phyloP scores from a whole-genome alignment of 2,113 vertebrate genomes.

The Trematocara marginatum region DNA sequence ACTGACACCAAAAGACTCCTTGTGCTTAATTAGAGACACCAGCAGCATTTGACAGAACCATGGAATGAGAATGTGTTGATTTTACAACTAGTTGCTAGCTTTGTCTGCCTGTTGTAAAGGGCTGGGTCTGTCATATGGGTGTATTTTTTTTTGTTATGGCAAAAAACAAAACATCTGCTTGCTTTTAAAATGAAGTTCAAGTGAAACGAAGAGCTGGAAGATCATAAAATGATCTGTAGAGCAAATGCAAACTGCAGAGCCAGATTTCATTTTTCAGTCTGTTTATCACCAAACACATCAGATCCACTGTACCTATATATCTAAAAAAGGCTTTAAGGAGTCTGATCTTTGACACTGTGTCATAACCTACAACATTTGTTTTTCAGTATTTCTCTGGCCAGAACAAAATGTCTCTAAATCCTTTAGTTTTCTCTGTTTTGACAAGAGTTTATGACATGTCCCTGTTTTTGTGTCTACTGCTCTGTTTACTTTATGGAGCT shows the following conservation, averaged over 20 bases:
- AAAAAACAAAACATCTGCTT: not conserved
- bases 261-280: not conserved
- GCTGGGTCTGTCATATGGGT: not conserved
- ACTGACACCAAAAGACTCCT: not conserved
- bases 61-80: not conserved
- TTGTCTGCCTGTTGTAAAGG: not conserved
- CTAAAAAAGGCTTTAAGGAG: not conserved
- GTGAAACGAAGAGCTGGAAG: not conserved
- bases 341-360: not conserved
- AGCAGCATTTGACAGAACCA: not conserved
- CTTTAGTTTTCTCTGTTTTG: not conserved
- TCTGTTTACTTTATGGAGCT: not conserved
- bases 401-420: not conserved
- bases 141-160: fast-evolving
- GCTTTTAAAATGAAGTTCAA: not conserved
- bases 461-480: not conserved
- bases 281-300: not conserved
- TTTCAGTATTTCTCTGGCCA: not conserved
- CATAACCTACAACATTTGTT: not conserved
- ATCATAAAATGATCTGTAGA: not conserved
- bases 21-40: not conserved
- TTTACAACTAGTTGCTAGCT: not conserved
- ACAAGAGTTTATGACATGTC: not conserved
- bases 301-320: not conserved
- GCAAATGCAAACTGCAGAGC: not conserved